Evolutionary conservation across 2,888 invertebrate genomes (phyloP).

Genomic region (Agonopterix heracliana): DNA sequence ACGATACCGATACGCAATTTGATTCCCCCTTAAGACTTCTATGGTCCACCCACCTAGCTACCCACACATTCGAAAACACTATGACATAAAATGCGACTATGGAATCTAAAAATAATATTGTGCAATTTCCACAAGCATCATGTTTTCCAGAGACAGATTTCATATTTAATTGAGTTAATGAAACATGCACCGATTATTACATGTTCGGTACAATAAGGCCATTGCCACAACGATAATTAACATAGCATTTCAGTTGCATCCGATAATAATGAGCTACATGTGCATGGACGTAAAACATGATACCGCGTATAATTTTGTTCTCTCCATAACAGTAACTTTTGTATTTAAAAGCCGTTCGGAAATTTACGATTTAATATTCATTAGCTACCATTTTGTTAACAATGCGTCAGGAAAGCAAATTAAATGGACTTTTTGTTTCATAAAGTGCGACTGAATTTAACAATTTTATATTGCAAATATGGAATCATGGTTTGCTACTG

Average conservation of each 20-base stretch:
- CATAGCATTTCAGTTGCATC: constrained; percentile 32
- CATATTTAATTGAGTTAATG: background rate
- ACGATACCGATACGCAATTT: too few species aligned
- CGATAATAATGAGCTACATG: constrained; percentile 30
- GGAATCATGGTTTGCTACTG: too few species aligned
- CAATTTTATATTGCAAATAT: background rate
- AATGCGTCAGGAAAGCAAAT: constrained; percentile 1
- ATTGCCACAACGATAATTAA: constrained; percentile 37
- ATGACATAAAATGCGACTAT: too few species aligned
- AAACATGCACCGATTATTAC: constrained; percentile 3
- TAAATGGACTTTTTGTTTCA: too few species aligned
- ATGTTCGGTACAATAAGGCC: constrained; percentile 18
- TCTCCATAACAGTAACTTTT: constrained; percentile 12
- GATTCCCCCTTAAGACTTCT: too few species aligned
- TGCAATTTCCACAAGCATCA: background rate
- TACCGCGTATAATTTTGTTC: constrained; percentile 15
- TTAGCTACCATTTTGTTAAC: constrained; percentile 14
- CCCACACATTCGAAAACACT: too few species aligned
- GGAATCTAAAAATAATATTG: too few species aligned
- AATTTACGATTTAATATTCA: constrained; percentile 19
- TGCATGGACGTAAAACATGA: constrained; percentile 17
- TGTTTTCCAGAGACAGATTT: too few species aligned
- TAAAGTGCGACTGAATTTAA: background rate
- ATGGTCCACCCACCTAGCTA: too few species aligned
- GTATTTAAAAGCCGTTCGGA: constrained; percentile 16